phyloP scores from a whole-genome alignment of 2,888 invertebrate genomes.

The Mamestra brassicae region DNA sequence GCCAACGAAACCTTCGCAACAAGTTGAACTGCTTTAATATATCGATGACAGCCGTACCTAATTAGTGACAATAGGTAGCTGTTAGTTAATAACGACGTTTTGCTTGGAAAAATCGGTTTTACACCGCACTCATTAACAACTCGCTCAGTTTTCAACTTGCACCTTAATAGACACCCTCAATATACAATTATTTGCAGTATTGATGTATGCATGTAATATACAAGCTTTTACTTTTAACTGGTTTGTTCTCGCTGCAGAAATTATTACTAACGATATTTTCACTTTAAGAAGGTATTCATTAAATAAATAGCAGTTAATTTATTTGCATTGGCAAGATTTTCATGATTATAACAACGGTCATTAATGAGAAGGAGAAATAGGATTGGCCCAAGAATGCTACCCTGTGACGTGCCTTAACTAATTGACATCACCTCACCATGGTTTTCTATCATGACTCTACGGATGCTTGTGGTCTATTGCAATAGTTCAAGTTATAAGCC shows the following conservation, averaged over 20 bases:
- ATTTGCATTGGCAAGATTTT: not conserved
- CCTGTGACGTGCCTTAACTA: conserved; percentile 7
- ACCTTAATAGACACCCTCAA: conserved; percentile 15
- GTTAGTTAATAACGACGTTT: not conserved
- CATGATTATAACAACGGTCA: not conserved
- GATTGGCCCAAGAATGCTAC: conserved; percentile 7
- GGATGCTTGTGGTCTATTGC: not conserved
- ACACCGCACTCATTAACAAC: not conserved
- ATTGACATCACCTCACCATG: not conserved
- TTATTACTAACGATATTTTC: conserved; percentile 27
- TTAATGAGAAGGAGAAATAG: conserved; percentile 1
- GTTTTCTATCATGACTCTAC: not conserved
- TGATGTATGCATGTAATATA: conserved; percentile 12
- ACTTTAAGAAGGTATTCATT: conserved; percentile 5
- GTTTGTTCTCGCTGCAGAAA: conserved; percentile 35
- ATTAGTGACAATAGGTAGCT: too few species aligned
- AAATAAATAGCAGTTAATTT: not conserved
- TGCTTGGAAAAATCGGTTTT: not conserved
- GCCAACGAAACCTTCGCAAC: too few species aligned
- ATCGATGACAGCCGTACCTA: not conserved
- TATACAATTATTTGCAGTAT: conserved; percentile 39
- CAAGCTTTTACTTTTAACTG: conserved; percentile 38
- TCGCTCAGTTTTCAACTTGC: conserved; percentile 18
- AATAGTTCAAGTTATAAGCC: not conserved
- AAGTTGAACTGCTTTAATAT: not conserved